Evolutionary conservation across 2,113 vertebrate species (phyloP), one percentile per base, ranked within the genome.

Genomic region (Glaucomys volans): DNA sequence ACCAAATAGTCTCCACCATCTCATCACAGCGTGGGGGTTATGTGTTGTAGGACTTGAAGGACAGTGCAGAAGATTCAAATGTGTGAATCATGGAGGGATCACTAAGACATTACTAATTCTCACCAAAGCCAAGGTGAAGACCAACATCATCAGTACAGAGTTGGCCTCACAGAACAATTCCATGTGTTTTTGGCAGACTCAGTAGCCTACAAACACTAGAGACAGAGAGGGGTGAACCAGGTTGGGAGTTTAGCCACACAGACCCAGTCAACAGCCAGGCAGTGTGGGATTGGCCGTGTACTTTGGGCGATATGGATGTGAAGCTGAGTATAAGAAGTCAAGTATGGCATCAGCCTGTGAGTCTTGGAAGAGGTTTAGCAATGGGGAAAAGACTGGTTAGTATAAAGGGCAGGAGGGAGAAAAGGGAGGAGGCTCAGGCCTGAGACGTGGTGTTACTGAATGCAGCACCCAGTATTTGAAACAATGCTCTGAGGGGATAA

Each of bases 281-380:
- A 0, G 18, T 1, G 1, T 62, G 59, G 32, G 44, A 4, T 71
- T 47, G 42, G 5, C 8, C 0, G 28, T 9, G 42, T 10, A 10
- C 17, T n/a, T 22, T 54, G 18, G 26, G 16, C 26, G 14, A n/a
- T 44, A 2, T 28, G 1, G 30, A 4, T 0, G 0, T 42, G 85
- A 62, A 8, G 24, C 40, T 28, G 22, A 80, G 57, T 13, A 17
- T 57, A 57, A 30, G 37, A 69, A 32, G n/a, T 83, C 69, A 83
- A 17, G 69, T 18, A 16, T 94, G 10, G 20, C 2, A 8, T 67
- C 50, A 54, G 30, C 74, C 59, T 37, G 32, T 10, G 32, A 88
- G 14, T 10, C 47, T 35, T 32, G 44, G 40, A 47, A 50, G 37
- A 32, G 32, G 14, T 16, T 59, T 20, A 47, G 35, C 32, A 14